phyloP scores from a whole-genome alignment of 2,797 vertebrate species.

The Gymnodraco acuticeps region DNA sequence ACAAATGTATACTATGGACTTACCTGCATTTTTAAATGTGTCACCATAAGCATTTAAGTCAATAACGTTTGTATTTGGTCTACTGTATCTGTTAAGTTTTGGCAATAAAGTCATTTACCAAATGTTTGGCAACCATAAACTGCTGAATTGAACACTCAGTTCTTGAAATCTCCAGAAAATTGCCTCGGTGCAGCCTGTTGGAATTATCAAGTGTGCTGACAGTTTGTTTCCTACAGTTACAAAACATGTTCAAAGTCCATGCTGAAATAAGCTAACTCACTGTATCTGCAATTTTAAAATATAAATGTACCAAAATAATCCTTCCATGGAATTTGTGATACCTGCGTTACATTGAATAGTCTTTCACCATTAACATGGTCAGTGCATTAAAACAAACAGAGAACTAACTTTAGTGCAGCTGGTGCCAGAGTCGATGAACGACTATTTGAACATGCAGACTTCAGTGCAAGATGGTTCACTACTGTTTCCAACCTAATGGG shows the following conservation, averaged over 20 bases:
- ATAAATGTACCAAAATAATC: fast-evolving
- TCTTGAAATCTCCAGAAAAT: background rate
- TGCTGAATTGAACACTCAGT: no score
- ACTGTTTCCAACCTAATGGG: background rate
- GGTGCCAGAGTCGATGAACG: background rate
- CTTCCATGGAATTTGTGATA: background rate
- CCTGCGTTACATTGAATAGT: conserved; percentile 8
- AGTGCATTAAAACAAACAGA: background rate
- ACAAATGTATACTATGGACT: no score
- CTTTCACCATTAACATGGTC: conserved; percentile 3
- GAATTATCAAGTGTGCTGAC: background rate
- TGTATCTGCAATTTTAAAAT: background rate
- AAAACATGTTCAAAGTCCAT: conserved; percentile 62
- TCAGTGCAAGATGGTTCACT: conserved; percentile 38
- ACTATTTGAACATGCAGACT: background rate
- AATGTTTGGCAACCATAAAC: background rate
- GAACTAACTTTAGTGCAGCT: background rate
- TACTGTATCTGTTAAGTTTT: no score
- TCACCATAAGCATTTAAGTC: background rate
- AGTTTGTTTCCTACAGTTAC: background rate
- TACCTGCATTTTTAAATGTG: background rate
- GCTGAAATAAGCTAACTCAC: background rate
- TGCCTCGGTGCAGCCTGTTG: background rate
- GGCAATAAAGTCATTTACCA: background rate
- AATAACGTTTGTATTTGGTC: background rate